Evolutionary conservation across 30 jellyfish, hydroid and myxozoan genomes (phyloP).

Genomic region (Aurelia aurita): DNA sequence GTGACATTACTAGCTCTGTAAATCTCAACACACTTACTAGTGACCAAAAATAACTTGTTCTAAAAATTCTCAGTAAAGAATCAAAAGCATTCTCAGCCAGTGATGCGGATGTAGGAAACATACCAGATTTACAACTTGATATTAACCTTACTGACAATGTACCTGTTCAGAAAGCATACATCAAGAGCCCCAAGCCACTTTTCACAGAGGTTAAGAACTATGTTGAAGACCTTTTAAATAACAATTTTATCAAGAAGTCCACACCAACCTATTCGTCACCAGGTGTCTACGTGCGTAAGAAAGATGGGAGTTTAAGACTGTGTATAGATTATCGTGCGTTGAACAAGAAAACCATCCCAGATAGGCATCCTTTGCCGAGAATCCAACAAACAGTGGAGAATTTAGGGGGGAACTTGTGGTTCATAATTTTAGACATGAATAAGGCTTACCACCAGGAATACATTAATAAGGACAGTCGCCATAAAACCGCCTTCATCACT

Average conservation of each 20-base stretch:
- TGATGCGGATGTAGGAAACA: slow-evolving; percentile 25
- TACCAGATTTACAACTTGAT: slow-evolving; percentile 10
- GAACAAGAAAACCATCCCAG: slow-evolving; percentile 37
- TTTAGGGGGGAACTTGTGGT: slow-evolving; percentile 40
- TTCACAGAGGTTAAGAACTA: slow-evolving; percentile 23
- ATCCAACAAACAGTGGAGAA: slow-evolving; percentile 14
- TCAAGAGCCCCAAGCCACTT: slow-evolving; percentile 35
- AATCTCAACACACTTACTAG: too few relatives aligned
- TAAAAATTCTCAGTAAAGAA: not conserved
- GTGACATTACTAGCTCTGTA: too few relatives aligned
- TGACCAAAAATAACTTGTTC: too few relatives aligned
- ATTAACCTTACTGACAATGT: too few relatives aligned
- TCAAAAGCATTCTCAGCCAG: too few relatives aligned
- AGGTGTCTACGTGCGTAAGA: slow-evolving; percentile 31
- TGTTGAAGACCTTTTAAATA: slow-evolving; percentile 11
- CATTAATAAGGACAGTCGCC: slow-evolving; percentile 16
- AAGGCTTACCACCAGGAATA: slow-evolving; percentile 53
- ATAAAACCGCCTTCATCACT: slow-evolving; percentile 33
- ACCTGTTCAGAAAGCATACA: too few relatives aligned
- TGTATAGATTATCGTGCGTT: slow-evolving; percentile 32
- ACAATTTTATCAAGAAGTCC: slow-evolving; percentile 19
- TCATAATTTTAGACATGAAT: slow-evolving; percentile 1
- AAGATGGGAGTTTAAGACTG: slow-evolving; percentile 23
- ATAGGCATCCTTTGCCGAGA: too few relatives aligned
- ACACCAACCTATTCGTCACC: slow-evolving; percentile 24